Percentiles rank a stretch among this genome's conserved stretches.
Evolutionary conservation across 2,888 invertebrate species (phyloP).

Genomic region (Drosophila mercatorum): DNA sequence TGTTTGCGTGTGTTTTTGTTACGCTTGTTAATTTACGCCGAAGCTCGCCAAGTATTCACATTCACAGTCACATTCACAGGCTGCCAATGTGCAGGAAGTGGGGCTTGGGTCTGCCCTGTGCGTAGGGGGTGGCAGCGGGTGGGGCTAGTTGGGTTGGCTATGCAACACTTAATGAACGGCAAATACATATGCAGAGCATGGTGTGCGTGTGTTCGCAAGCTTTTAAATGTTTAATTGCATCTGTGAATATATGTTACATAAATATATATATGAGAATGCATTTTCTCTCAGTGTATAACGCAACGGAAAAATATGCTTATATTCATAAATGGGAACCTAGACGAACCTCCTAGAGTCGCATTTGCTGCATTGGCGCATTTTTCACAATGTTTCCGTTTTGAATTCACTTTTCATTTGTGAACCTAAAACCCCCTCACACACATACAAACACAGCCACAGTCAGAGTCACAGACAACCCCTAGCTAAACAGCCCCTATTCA

Average conservation of each 20-base stretch:
- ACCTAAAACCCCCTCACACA: constrained; percentile 18
- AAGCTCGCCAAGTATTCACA: constrained; percentile 53
- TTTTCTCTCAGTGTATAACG: constrained; percentile 49
- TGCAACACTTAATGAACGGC: constrained; percentile 62
- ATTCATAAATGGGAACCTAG: constrained; percentile 41
- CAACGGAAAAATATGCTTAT: constrained; percentile 24
- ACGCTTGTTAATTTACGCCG: constrained; percentile 73
- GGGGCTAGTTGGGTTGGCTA: constrained; percentile 27
- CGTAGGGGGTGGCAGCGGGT: neutral
- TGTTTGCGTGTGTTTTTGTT: constrained; percentile 44
- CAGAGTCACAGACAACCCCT: constrained; percentile 6
- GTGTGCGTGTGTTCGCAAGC: neutral
- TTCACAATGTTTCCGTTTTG: constrained; percentile 77
- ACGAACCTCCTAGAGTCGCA: constrained; percentile 41
- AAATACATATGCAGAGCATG: constrained; percentile 40
- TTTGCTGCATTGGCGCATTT: constrained; percentile 78
- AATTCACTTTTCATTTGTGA: constrained; percentile 73
- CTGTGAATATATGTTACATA: constrained; percentile 13
- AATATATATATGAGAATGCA: neutral
- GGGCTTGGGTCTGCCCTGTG: neutral
- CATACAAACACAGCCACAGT: neutral
- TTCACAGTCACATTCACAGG: constrained; percentile 13
- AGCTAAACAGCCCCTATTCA: constrained; percentile 8
- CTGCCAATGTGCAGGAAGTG: constrained; percentile 45
- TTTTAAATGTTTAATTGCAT: constrained; percentile 67